phyloP scores from a whole-genome alignment of 53 echinoderm and acorn worm species.

The Echinarachnius parma region DNA sequence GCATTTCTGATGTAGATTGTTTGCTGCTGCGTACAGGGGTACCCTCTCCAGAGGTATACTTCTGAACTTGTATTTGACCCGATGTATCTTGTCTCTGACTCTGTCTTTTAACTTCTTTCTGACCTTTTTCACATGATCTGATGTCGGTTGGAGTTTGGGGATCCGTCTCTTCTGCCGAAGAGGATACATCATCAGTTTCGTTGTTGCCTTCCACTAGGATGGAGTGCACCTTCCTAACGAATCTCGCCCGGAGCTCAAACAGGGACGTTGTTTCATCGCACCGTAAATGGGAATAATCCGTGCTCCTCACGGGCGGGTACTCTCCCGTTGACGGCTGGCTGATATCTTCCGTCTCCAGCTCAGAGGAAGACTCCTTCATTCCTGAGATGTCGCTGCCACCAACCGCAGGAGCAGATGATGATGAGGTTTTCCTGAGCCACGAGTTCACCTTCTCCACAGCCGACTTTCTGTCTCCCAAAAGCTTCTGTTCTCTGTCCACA shows the following conservation, averaged over 20 bases:
- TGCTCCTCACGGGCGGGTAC: not conserved
- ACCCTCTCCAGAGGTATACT: no score
- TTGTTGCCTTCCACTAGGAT: conserved; percentile 29
- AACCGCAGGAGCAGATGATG: no score
- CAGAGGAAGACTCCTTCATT: not conserved
- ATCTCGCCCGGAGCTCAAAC: conserved; percentile 21
- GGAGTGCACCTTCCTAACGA: conserved; percentile 20
- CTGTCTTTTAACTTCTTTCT: no score
- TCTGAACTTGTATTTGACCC: no score
- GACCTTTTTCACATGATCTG: no score
- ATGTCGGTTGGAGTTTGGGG: no score
- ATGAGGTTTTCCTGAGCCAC: no score
- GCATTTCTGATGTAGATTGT: no score
- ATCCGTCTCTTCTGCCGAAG: conserved; percentile 21
- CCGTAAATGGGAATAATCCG: not conserved
- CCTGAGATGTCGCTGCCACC: not conserved
- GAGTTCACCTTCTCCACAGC: conserved; percentile 10
- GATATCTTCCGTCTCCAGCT: not conserved
- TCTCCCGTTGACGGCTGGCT: conserved; percentile 7
- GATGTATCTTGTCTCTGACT: no score
- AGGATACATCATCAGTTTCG: conserved; percentile 20
- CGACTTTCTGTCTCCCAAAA: not conserved
- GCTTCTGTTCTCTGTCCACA: no score
- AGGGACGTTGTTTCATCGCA: conserved; percentile 4
- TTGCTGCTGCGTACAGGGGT: no score